Base-by-base conservation (phyloP, 2,113 vertebrate species). In the Colinus virginianus region DNA sequence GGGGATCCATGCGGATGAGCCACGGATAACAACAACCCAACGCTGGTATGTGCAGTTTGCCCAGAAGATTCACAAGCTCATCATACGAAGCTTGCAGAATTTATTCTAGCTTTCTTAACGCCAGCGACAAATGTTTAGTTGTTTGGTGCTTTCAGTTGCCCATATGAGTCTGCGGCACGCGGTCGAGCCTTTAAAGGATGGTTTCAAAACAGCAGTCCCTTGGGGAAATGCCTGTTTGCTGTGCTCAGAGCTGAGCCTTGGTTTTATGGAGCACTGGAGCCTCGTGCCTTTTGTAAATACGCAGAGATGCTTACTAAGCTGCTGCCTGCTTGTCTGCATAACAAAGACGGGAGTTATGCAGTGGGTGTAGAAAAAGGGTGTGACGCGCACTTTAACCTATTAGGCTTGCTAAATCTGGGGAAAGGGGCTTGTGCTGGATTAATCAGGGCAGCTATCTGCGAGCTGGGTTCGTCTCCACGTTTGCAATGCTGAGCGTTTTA, bases 231-330 rank as follows among this genome's bases (percentile, higher is more conserved):
- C 21, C 85, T 77, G 34, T 83, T 89, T 84, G 34, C 68, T 66
- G 38, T 28, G 23, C 67, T 91, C 79, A 78, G 87, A 59, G 3
- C 46, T 8, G 38, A 49, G 53, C 86, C 62, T 94, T 84, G 69
- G 80, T 90, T 92, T 92, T 95, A 86, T 80, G 80, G 90, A 92
- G 87, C 82, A 87, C 76, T 40, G 28, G 53, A 79, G 91, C 23
- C 88, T 71, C 48, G 81, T 74, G 86, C 79, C 88, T 90, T 85
- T 68, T 87, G 90, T 93, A 95, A 94, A 91, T 78, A 84, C 55
- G 4, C 42, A 59, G 75, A 85, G 90, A 87, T 83, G 92, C 88
- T 93, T 91, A 93, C 78, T 76, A 79, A 96, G 92, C 82, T 77
- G 80, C 38, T 93, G 75, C 67, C 79, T 90, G 84, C 87, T 94